Conservation (phyloP, 1,140 invertebrate species). For the Steinernema feltiae region DNA sequence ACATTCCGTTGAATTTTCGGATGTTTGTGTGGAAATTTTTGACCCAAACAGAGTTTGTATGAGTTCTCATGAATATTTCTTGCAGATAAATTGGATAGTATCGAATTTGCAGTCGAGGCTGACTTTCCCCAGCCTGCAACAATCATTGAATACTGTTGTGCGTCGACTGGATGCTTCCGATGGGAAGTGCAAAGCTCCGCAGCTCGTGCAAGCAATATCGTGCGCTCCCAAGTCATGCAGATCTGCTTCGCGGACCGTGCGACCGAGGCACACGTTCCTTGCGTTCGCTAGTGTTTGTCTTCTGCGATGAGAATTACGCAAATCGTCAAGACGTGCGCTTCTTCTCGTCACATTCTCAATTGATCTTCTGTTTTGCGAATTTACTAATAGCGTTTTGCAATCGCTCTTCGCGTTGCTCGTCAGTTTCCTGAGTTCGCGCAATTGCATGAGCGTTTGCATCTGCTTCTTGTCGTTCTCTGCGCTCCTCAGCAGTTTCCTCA, state of each 20-base stretch:
- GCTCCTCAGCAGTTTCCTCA: too few relatives aligned
- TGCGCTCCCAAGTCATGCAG: background rate
- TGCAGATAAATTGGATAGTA: background rate
- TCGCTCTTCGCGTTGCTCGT: too few relatives aligned
- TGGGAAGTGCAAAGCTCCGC: background rate
- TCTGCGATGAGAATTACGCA: background rate
- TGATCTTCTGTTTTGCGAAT: too few relatives aligned
- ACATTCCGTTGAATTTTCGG: background rate
- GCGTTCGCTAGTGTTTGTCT: background rate
- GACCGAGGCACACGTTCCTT: background rate
- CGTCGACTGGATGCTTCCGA: background rate
- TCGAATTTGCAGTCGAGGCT: background rate
- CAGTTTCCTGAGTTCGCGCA: too few relatives aligned
- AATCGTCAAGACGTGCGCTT: background rate
- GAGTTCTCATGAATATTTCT: background rate
- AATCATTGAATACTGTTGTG: background rate
- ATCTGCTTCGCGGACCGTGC: background rate
- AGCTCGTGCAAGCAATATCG: background rate
- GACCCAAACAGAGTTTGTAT: background rate
- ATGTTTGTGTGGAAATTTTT: background rate
- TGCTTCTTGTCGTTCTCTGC: too few relatives aligned
- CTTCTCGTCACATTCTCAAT: background rate
- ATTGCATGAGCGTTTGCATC: too few relatives aligned
- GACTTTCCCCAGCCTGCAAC: background rate
- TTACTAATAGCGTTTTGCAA: too few relatives aligned